Evolutionary conservation across 2,797 vertebrate species (phyloP).

Genomic region (Sphenopsis melanotis): DNA sequence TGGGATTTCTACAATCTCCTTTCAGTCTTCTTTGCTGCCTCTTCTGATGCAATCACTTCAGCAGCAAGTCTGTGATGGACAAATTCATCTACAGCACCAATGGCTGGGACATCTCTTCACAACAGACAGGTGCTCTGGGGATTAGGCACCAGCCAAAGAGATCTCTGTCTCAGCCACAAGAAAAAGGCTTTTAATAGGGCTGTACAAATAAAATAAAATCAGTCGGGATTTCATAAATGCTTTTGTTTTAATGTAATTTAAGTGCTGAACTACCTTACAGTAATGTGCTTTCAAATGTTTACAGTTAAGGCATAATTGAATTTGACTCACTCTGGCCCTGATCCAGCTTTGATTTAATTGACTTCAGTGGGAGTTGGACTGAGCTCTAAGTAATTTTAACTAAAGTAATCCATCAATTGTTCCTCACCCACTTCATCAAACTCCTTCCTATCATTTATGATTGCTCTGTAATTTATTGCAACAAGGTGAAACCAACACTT

Average conservation of each 20-base stretch:
- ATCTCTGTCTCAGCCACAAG: neutral
- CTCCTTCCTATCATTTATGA: neutral
- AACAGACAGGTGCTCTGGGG: neutral
- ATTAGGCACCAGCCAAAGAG: neutral
- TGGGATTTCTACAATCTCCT: neutral
- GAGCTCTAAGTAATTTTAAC: constrained; percentile 34
- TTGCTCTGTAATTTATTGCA: constrained; percentile 8
- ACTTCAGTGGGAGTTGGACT: constrained; percentile 56
- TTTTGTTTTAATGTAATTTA: neutral
- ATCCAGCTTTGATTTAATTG: constrained; percentile 32
- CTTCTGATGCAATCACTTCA: neutral
- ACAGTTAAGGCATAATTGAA: constrained; percentile 36
- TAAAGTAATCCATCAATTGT: constrained; percentile 59
- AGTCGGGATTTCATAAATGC: neutral
- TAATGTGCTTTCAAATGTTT: constrained; percentile 30
- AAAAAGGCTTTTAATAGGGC: neutral
- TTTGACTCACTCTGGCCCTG: constrained; percentile 48
- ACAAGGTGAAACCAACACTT: constrained; percentile 3
- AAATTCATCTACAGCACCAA: neutral
- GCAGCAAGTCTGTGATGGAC: neutral
- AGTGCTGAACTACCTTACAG: constrained; percentile 1
- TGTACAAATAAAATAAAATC: neutral
- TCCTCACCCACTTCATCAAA: constrained; percentile 39
- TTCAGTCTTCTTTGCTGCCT: neutral
- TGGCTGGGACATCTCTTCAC: neutral